Conservation (phyloP, 2,888 invertebrate genomes). For the Thalpophila matura region DNA sequence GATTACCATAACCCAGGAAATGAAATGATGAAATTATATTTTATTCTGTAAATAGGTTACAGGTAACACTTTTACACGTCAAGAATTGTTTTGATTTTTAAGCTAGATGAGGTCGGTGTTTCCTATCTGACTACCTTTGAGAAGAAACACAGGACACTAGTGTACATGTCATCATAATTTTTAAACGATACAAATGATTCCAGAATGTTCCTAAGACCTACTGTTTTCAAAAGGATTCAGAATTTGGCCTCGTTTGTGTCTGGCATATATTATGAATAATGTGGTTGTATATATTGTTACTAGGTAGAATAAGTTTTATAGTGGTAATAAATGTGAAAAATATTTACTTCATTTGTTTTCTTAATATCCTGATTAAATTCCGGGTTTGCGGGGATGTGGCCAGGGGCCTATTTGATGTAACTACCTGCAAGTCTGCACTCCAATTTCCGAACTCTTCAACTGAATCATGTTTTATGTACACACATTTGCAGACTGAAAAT, state of each 20-base stretch:
- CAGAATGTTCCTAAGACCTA: constrained; percentile 45
- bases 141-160: too few relatives aligned
- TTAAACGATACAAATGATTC: constrained; percentile 30
- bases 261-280: constrained; percentile 58
- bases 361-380: constrained; percentile 11
- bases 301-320: constrained; percentile 71
- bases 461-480: too few relatives aligned
- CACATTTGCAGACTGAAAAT: too few relatives aligned
- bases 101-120: too few relatives aligned
- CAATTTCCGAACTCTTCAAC: too few relatives aligned
- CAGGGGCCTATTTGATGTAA: too few relatives aligned
- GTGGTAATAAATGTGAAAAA: constrained; percentile 72
- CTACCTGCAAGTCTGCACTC: too few relatives aligned
- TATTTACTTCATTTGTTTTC: constrained; percentile 49
- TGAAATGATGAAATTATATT: too few relatives aligned
- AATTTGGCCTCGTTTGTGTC: constrained; percentile 24
- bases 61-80: too few relatives aligned
- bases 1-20: constrained; percentile 50
- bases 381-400: not conserved
- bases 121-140: too few relatives aligned
- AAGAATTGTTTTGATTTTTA: too few relatives aligned
- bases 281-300: constrained; percentile 75
- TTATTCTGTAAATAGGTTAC: too few relatives aligned
- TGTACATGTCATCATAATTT: constrained; percentile 14
- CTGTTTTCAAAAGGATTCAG: constrained; percentile 12